Percentiles rank a stretch among this genome's conserved stretches.
Conservation (phyloP, 2,888 invertebrate genomes). For the Abrostola triplasia region DNA sequence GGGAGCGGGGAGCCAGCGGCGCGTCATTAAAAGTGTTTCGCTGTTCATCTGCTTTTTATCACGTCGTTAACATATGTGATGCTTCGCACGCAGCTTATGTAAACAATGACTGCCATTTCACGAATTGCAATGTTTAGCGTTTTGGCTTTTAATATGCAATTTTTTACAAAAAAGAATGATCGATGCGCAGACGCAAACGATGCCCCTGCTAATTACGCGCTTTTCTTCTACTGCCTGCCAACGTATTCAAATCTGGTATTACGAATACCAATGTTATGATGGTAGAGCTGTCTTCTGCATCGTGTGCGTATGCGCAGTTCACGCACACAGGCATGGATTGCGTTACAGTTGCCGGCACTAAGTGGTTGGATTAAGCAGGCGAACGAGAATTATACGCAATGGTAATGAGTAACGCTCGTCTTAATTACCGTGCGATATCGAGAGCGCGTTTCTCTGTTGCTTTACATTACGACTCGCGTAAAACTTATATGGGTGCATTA, state of each 20-base stretch:
- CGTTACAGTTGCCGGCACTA: constrained; percentile 29
- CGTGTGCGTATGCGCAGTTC: constrained; percentile 4
- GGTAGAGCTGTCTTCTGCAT: background rate
- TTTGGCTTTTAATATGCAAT: constrained; percentile 20
- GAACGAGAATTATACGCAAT: constrained; percentile 33
- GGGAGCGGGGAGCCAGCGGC: background rate
- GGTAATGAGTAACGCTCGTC: constrained; percentile 42
- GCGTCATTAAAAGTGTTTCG: constrained; percentile 40
- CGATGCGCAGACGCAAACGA: constrained; percentile 4
- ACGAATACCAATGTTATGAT: constrained; percentile 3
- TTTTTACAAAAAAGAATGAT: constrained; percentile 25
- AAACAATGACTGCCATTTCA: constrained; percentile 35
- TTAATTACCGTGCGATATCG: constrained; percentile 34
- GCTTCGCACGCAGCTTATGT: constrained; percentile 32
- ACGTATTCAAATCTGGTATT: constrained; percentile 27
- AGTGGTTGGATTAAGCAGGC: constrained; percentile 34
- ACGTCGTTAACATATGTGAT: constrained; percentile 44
- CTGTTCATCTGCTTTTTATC: constrained; percentile 45
- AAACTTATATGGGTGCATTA: constrained; percentile 32
- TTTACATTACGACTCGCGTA: constrained; percentile 20
- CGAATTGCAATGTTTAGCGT: constrained; percentile 28
- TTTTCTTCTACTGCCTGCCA: background rate
- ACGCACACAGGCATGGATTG: constrained; percentile 2
- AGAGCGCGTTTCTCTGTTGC: constrained; percentile 26
- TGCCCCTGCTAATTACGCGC: constrained; percentile 26